Evolutionary conservation across 1,140 invertebrate genomes (phyloP).

Genomic region (Ctenoplectra terminalis): DNA sequence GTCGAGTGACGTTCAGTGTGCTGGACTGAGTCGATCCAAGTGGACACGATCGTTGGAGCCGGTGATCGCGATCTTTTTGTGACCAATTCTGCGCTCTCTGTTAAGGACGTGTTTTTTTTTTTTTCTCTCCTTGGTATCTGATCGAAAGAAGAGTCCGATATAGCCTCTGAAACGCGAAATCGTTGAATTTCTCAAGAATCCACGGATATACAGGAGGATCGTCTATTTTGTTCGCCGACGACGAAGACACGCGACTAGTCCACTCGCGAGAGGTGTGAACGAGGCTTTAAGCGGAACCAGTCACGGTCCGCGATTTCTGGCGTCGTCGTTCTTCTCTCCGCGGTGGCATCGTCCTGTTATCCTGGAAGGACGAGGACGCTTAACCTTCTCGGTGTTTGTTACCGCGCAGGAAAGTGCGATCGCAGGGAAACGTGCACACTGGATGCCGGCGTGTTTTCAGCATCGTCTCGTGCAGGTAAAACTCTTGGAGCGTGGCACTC

Average conservation of each 20-base stretch:
- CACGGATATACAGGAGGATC: neutral
- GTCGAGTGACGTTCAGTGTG: constrained; percentile 41
- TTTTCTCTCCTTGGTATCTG: no score
- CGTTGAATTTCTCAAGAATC: neutral
- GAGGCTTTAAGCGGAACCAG: constrained; percentile 50
- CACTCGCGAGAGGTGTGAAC: constrained; percentile 26
- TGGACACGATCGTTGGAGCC: constrained; percentile 14
- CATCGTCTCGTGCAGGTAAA: constrained; percentile 69
- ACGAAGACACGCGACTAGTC: neutral
- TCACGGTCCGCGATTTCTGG: constrained; percentile 48
- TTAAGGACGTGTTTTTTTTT: no score
- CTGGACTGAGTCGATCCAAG: constrained; percentile 17
- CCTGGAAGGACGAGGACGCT: constrained; percentile 37
- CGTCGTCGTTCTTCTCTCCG: constrained; percentile 22
- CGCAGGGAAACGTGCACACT: constrained; percentile 17
- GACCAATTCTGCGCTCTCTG: no score
- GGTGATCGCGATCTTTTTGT: neutral
- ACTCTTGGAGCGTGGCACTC: constrained; percentile 29
- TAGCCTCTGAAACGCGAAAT: neutral
- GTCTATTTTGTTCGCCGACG: neutral
- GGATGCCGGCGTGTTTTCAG: constrained; percentile 50
- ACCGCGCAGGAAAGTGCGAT: constrained; percentile 1
- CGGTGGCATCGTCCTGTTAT: constrained; percentile 37
- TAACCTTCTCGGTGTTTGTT: neutral
- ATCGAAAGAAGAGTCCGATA: no score